Evolutionary conservation across 2,888 invertebrate species (phyloP).

Genomic region (Trachelus tabidus): DNA sequence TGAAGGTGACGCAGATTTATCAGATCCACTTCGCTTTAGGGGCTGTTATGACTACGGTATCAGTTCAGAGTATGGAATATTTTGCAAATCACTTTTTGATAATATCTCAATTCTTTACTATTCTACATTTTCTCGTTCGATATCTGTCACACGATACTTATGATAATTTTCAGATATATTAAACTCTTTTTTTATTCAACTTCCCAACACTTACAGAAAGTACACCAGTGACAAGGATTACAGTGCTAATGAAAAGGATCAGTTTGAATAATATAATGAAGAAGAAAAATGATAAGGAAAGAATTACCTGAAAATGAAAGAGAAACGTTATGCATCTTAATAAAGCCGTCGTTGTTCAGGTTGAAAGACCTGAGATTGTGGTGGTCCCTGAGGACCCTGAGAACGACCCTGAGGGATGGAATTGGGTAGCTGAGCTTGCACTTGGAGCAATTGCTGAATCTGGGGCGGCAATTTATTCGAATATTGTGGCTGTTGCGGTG

Average conservation of each 20-base stretch:
- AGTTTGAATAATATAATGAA: no score
- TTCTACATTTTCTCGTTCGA: background rate
- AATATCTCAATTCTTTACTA: conserved; percentile 1
- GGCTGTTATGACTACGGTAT: conserved; percentile 3
- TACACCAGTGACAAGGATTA: background rate
- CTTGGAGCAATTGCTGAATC: conserved; percentile 40
- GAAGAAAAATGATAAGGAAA: no score
- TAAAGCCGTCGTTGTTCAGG: conserved; percentile 14
- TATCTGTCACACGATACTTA: background rate
- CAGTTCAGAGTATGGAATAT: conserved; percentile 1
- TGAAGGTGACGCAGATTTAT: conserved; percentile 19
- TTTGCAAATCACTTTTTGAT: background rate
- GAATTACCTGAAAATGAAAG: no score
- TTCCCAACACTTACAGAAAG: background rate
- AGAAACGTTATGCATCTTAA: background rate
- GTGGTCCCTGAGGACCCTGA: background rate
- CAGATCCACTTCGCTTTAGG: background rate
- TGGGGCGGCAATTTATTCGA: conserved; percentile 41
- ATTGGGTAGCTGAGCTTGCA: conserved; percentile 22
- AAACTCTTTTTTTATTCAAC: background rate
- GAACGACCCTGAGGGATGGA: background rate
- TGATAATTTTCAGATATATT: background rate
- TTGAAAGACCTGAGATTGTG: background rate
- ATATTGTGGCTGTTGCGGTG: conserved; percentile 28
- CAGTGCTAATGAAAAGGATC: no score